Base-by-base conservation (phyloP, 2,797 vertebrate genomes). In the Hemitrygon akajei region DNA sequence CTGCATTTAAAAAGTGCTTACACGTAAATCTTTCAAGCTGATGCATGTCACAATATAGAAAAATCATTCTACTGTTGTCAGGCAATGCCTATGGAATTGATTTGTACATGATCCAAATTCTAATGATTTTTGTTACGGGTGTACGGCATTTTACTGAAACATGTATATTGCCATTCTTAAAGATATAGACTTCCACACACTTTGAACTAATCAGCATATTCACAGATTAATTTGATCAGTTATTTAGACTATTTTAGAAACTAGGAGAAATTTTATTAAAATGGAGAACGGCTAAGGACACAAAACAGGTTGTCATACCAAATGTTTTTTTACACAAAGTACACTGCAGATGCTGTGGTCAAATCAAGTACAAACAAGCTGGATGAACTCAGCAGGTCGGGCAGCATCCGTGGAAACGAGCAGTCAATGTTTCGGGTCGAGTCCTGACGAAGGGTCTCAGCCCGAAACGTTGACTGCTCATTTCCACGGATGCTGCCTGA, bases 51-150 rank as follows among this genome's bases (percentile, higher is more conserved):
- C 30, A 22, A 66, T 37, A 22, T 10, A 89, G 86, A 6, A 69
- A 47, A 66, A 37, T 37, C 14, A 66, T 89, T 89, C 16, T 16
- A 37, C 34, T n/a, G 66, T 30, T 66, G 30, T 89, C 86, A 89
- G n/a, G n/a, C 18, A 37, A 16, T 34, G n/a, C 86, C n/a, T 66
- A 89, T 66, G 60, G 63, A 89, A 60, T 66, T 89, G 60, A 89
- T 37, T 66, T 89, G n/a, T 63, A 66, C 60, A 89, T 30, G 22
- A 66, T 63, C 60, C 86, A 89, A n/a, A 89, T 89, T 58, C 66
- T 69, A 89, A 66, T 89, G 63, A 66, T n/a, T 22, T 66, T 89
- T n/a, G 86, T 89, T 89, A 37, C 60, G 34, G 34, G 86, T 37
- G 60, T 63, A 66, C 22, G 30, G 60, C 86, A 60, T 37, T 20